These are phyloP conservation scores for Acronicta alni DNA, from an alignment of 2,888 invertebrate genomes.

Conservation along the genomic window DNA sequence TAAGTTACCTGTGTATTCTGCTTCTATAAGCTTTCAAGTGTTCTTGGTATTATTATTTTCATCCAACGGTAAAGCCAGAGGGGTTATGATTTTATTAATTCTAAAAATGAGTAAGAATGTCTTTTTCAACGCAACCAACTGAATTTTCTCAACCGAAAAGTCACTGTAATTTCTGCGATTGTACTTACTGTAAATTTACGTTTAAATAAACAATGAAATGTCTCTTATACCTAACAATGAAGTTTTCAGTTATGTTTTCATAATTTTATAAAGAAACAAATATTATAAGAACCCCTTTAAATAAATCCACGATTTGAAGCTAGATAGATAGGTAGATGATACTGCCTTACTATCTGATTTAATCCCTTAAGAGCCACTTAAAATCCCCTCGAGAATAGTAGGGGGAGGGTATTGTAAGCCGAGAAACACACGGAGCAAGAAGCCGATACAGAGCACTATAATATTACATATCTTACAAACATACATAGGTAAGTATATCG, in stretches of 20 bases:
- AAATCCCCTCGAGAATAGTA: slow-evolving; percentile 20
- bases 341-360: slow-evolving; percentile 26
- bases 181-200: too few relatives aligned
- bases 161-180: too few relatives aligned
- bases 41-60: slow-evolving; percentile 3
- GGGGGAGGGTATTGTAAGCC: slow-evolving; percentile 6
- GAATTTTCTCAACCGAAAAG: too few relatives aligned
- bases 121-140: too few relatives aligned
- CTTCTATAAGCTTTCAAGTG: background rate
- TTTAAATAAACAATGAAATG: too few relatives aligned
- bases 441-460: background rate
- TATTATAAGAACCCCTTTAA: background rate
- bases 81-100: too few relatives aligned
- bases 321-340: slow-evolving; percentile 24
- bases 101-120: too few relatives aligned
- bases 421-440: slow-evolving; percentile 26
- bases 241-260: background rate
- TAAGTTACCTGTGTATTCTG: slow-evolving; percentile 17
- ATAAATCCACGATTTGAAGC: slow-evolving; percentile 9
- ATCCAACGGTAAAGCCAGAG: too few relatives aligned
- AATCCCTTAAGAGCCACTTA: slow-evolving; percentile 37
- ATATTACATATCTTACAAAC: too few relatives aligned
- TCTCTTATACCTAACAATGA: too few relatives aligned
- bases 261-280: background rate
- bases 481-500: too few relatives aligned